phyloP scores from a whole-genome alignment of 53 echinoderm and acorn worm species.

The Temnopleurus reevesii region DNA sequence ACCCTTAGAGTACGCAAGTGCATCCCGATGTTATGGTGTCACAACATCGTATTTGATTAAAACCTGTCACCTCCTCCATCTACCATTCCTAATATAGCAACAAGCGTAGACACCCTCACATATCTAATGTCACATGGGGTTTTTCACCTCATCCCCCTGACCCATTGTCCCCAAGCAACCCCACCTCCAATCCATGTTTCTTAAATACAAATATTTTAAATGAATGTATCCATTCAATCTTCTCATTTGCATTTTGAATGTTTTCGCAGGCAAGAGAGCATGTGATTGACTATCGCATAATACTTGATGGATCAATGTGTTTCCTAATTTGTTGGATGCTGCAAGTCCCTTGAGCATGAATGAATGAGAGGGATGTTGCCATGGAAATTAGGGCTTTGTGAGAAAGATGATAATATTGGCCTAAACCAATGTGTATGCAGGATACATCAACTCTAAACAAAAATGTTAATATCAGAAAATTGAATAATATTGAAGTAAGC shows the following conservation, averaged over 20 bases:
- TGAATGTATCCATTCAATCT: conserved; percentile 17
- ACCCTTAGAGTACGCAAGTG: neutral
- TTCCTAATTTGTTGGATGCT: conserved; percentile 9
- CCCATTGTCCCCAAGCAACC: neutral
- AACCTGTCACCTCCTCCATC: neutral
- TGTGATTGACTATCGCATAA: neutral
- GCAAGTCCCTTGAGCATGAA: neutral
- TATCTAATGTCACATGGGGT: neutral
- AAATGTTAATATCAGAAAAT: neutral
- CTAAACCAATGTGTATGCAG: too few relatives aligned
- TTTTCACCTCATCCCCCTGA: neutral
- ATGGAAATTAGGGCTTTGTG: neutral
- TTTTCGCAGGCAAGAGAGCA: neutral
- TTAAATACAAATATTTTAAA: neutral
- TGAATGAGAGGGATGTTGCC: neutral
- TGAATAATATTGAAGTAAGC: neutral
- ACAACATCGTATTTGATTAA: conserved; percentile 12
- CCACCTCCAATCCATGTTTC: neutral
- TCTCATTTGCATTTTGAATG: conserved; percentile 7
- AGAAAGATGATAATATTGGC: neutral
- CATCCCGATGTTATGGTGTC: neutral
- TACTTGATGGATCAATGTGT: neutral
- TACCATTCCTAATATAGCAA: neutral
- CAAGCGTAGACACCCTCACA: neutral
- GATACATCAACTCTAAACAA: too few relatives aligned